Base-by-base conservation (phyloP, 2,888 invertebrate genomes). In the Mellilla xanthometata region DNA sequence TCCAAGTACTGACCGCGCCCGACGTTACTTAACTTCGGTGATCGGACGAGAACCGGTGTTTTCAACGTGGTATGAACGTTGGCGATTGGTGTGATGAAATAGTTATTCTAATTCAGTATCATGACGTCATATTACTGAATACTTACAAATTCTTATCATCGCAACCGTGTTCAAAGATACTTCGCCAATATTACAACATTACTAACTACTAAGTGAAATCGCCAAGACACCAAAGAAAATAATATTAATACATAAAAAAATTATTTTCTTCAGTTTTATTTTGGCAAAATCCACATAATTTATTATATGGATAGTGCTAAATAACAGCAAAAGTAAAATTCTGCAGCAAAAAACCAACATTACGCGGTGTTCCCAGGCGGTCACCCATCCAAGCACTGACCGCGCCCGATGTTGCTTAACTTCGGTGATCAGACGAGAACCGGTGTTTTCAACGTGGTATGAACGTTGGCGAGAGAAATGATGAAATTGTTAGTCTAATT, bases 331-430 rank as follows among this genome's bases (percentile, higher is more conserved):
- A 15, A 15, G 5, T 3, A 3, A 15, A 3, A 15, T 15, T 23
- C 9, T 27, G 29, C 13, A 23, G 23, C 5, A 23, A 23, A 23
- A 50, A 46, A 29, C 50, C 50, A 50, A 50, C 72, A 60, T 64
- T 74, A 78, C 75, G 76, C 60, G 72, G 77, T 79, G 76, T 79
- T 79, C 76, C 77, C 76, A 77, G 73, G 78, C 78, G 76, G 81
- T 80, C 80, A 80, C 78, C 79, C 80, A 81, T 81, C 78, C 76
- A 81, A 79, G 78, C 79, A 81, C 80, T 79, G 77, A 81, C 73
- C 73, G 62, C 78, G 78, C 78, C 78, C 79, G 75, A 80, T 68
- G 78, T 76, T 77, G 79, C 76, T 79, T 81, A 76, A 76, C 78
- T 78, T 78, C 79, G 77, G 78, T 81, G 79, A 80, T 81, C 79